Base-by-base conservation (phyloP, 1,140 invertebrate genomes). In the Drosophila pruinosa region DNA sequence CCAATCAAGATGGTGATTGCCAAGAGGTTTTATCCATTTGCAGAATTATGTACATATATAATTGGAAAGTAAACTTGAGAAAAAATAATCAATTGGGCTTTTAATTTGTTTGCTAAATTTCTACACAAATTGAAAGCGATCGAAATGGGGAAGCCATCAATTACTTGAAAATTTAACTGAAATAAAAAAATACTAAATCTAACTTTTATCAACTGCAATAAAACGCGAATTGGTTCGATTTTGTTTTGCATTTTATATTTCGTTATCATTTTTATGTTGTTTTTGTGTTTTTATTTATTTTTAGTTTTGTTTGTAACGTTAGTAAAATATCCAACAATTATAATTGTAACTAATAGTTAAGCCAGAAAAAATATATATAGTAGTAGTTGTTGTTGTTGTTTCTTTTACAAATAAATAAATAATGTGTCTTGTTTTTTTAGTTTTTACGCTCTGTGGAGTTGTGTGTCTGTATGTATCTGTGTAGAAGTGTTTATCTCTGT, bases 301-400 rank as follows among this genome's bases (percentile, higher is more conserved):
- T 65, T 73, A 59, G 39, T 47, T 65, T 63, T 83, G 75, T 85
- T 65, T 69, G 69, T 88, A 86, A 88, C 82, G 81, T 86, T 86
- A 86, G 81, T 86, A 86, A 86, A 86, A 86, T 86, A 86, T 88
- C 74, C 78, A 86, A 86, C 81, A 86, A 86, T 75, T 88, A 72
- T 78, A 81, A 81, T 86, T 78, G 62, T 81, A 86, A 86, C 82
- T 86, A 86, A 86, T 88, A 86, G 67, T 81, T 81, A 88, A 78
- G 82, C 82, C 73, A 81, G 63, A 86, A 85, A 74, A 81, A 73
- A 85, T 75, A 73, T 76, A 72, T 77, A 68, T 76, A 86, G 76
- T 76, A 75, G 73, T 86, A 68, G 67, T 63, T 52, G 61, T 45
- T 67, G 45, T 75, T 71, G 22, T 72, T 73, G 28, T 64, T 80